Base-by-base conservation (phyloP, 1,140 invertebrate genomes). In the Tetramorium simillimum region DNA sequence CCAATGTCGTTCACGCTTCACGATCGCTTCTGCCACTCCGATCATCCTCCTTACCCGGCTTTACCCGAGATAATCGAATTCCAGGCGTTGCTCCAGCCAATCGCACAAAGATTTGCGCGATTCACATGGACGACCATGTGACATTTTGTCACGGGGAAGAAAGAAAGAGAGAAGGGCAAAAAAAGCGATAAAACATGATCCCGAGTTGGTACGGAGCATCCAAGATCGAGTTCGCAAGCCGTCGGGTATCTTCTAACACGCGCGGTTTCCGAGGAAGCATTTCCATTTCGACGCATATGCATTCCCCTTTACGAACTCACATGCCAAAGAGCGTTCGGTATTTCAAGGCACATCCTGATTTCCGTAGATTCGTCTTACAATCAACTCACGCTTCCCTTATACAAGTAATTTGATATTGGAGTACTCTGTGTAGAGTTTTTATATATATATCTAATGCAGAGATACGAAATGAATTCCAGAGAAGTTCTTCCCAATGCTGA, bases 41-140 rank as follows among this genome's bases (percentile, higher is more conserved):
- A 56, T 49, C 40, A 49, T 58, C 40, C 49, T 62, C 53, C 12
- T 40, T 46, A 1, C 63, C 14, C 40, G 12, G 73, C 53, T 85
- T 78, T 56, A 56, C 53, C 9, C 53, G 43, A 60, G 81, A 89
- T 91, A 91, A 91, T 91, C 88, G 89, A 91, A 91, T 91, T 91
- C 90, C 90, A 56, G 12, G 88, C 88, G 75, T 89, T 69, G 75
- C 85, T 86, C 60, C 21, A 24, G 58, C 81, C 90, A 91, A 91
- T 91, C 60, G 80, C 72, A 70, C 72, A 69, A 67, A 75, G 89
- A 89, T 90, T 89, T 88, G 37, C 56, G 53, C 63, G 53, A 51
- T 86, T 88, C 87, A 70, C 69, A 51, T 0, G 18, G 21, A 51
- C 49, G 63, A 58, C 40, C 16, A 14, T 67, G 28, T 58, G 16